phyloP scores from a whole-genome alignment of 2,888 invertebrate species.

The Thymelicus lineola region DNA sequence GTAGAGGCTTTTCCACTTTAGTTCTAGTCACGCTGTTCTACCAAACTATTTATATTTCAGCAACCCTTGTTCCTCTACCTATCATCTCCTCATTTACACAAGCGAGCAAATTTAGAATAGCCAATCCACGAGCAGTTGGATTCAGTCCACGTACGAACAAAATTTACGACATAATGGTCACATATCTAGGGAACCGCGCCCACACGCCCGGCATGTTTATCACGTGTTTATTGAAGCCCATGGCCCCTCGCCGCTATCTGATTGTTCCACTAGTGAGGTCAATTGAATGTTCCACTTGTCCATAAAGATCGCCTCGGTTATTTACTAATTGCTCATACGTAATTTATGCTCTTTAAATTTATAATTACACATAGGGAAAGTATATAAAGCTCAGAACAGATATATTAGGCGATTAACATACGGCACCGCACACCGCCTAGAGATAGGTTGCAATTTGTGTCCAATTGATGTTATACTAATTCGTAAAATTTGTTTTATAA shows the following conservation, averaged over 20 bases:
- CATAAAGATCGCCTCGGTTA: slow-evolving; percentile 2
- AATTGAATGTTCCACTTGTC: slow-evolving; percentile 24
- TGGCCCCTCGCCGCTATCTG: slow-evolving; percentile 57
- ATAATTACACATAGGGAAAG: too few relatives aligned
- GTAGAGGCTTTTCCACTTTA: background rate
- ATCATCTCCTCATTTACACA: slow-evolving; percentile 20
- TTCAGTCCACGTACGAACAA: slow-evolving; percentile 49
- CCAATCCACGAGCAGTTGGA: slow-evolving; percentile 33
- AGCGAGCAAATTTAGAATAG: slow-evolving; percentile 9
- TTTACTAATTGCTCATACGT: background rate
- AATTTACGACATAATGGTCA: slow-evolving; percentile 46
- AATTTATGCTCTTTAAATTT: background rate
- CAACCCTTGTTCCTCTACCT: background rate
- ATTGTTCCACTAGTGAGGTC: slow-evolving; percentile 45
- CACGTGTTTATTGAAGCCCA: slow-evolving; percentile 69
- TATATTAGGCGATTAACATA: too few relatives aligned
- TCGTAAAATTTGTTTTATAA: too few relatives aligned
- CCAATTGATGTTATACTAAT: too few relatives aligned
- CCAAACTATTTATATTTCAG: background rate
- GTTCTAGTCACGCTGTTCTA: background rate
- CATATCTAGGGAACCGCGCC: slow-evolving; percentile 39
- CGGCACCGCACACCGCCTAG: too few relatives aligned
- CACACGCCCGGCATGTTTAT: slow-evolving; percentile 52
- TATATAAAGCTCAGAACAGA: too few relatives aligned
- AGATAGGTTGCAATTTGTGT: too few relatives aligned